Evolutionary conservation across 2,888 invertebrate species (phyloP).

Genomic region (Glomeris marginata): DNA sequence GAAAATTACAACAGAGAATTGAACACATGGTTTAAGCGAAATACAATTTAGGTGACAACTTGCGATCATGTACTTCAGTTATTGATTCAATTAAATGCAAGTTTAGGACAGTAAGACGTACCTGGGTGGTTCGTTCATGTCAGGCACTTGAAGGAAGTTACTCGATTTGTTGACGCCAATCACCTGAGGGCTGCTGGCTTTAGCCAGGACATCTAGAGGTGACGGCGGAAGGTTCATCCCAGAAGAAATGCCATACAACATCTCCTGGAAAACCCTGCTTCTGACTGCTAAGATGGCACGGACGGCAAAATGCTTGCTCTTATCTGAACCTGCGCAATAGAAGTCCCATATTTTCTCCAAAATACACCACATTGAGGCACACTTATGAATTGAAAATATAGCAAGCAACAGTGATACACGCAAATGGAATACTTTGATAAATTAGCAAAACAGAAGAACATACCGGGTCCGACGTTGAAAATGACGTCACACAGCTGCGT

Average conservation of each 20-base stretch:
- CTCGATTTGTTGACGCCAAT: conserved; percentile 39
- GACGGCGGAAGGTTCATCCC: conserved; percentile 88
- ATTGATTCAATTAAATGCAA: not conserved
- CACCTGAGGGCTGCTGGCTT: conserved; percentile 4
- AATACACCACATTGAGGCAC: too few species aligned
- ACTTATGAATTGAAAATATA: too few species aligned
- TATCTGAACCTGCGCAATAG: conserved; percentile 47
- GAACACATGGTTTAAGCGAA: too few species aligned
- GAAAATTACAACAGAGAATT: too few species aligned
- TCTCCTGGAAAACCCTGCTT: conserved; percentile 84
- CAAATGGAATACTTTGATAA: too few species aligned
- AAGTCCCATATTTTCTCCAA: too few species aligned
- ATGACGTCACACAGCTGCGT: conserved; percentile 77
- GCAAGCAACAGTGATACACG: too few species aligned
- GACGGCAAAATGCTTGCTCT: conserved; percentile 77
- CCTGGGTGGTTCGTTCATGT: conserved; percentile 18
- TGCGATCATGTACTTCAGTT: too few species aligned
- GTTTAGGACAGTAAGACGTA: not conserved
- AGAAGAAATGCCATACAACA: conserved; percentile 85
- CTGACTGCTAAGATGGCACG: conserved; percentile 79
- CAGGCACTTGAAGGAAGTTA: conserved; percentile 49
- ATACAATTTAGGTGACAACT: too few species aligned
- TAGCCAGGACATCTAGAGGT: conserved; percentile 48
- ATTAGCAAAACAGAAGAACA: not conserved
- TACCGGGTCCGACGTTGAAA: conserved; percentile 74